Conservation (phyloP, 2,888 invertebrate genomes). For the Chydorus sphaericus region DNA sequence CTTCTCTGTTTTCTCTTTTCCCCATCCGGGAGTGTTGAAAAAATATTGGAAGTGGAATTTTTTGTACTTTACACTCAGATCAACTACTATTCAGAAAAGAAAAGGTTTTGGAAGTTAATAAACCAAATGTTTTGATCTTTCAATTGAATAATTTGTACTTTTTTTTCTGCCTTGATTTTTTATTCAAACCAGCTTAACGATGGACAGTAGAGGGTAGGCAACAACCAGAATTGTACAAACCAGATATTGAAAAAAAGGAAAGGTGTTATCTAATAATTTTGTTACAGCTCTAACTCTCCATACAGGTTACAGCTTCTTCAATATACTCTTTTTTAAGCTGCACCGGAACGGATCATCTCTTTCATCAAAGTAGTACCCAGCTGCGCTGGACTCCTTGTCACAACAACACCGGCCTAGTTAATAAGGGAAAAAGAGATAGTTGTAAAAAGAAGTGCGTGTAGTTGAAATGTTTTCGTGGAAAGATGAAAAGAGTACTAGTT, state of each 20-base stretch:
- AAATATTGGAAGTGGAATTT: neutral
- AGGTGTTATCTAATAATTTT: too few relatives aligned
- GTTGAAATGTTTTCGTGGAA: neutral
- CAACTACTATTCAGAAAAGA: too few relatives aligned
- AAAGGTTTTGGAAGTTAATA: slow-evolving; percentile 7
- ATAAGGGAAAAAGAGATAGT: slow-evolving; percentile 17
- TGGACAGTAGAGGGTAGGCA: neutral
- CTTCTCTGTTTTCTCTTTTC: too few relatives aligned
- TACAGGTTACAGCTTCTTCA: too few relatives aligned
- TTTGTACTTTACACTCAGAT: neutral
- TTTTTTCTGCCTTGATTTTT: neutral
- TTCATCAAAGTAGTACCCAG: slow-evolving; percentile 80
- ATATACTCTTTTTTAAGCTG: neutral
- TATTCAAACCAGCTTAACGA: neutral
- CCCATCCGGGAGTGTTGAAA: neutral
- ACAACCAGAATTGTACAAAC: slow-evolving; percentile 4
- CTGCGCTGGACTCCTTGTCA: slow-evolving; percentile 89
- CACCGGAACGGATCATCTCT: slow-evolving; percentile 47
- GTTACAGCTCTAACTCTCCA: too few relatives aligned
- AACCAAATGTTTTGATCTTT: slow-evolving; percentile 8
- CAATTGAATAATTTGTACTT: too few relatives aligned
- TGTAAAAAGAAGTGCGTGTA: neutral
- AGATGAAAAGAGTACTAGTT: neutral
- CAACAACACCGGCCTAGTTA: slow-evolving; percentile 70
- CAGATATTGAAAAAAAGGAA: too few relatives aligned